These are phyloP conservation scores for Leptosomus discolor DNA, from an alignment of 2,113 vertebrate genomes.

Conservation along the genomic window DNA sequence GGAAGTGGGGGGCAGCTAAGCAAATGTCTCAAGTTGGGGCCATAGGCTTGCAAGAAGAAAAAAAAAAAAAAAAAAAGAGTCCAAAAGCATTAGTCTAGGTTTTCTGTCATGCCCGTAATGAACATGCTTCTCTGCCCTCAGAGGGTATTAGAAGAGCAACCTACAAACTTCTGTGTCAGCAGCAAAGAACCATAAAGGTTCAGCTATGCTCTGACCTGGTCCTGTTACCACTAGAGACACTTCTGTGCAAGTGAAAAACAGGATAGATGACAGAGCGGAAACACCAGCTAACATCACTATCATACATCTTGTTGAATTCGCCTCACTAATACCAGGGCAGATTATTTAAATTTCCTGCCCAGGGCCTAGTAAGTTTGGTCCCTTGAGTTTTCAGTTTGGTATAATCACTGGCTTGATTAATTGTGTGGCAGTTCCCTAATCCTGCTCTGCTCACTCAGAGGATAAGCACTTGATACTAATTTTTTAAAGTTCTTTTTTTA, in stretches of 20 bases:
- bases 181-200: neutral
- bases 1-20: rapidly evolving
- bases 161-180: neutral
- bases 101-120: neutral
- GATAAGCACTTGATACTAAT: neutral
- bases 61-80: no score
- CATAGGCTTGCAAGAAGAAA: neutral
- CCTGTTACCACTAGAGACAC: neutral
- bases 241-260: neutral
- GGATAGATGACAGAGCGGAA: neutral
- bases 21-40: neutral
- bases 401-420: slow-evolving; percentile 15
- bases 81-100: neutral
- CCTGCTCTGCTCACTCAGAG: neutral
- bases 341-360: neutral
- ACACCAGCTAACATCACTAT: neutral
- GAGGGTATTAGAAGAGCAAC: neutral
- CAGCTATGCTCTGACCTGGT: neutral
- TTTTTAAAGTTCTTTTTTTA: neutral
- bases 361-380: neutral
- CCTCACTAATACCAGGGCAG: neutral
- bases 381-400: neutral
- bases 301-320: neutral
- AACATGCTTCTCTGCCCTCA: neutral
- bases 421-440: neutral